These are phyloP conservation scores for Autographa pulchrina DNA, from an alignment of 2,888 invertebrate species.

Conservation along the genomic window DNA sequence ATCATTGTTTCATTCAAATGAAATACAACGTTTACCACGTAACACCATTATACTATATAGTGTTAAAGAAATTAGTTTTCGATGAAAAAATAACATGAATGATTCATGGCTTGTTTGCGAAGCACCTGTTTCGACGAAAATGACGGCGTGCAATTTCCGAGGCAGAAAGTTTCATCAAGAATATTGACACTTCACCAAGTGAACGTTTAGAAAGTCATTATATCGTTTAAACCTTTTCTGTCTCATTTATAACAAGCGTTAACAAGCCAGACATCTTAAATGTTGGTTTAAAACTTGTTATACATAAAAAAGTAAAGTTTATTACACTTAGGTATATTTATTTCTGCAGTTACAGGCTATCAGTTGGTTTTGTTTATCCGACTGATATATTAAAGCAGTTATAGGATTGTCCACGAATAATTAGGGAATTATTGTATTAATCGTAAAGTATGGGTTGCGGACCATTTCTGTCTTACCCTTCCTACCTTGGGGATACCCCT, in stretches of 20 bases:
- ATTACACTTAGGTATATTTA: too few relatives aligned
- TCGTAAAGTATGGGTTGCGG: neutral
- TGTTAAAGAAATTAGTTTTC: neutral
- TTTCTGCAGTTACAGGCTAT: too few relatives aligned
- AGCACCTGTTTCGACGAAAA: slow-evolving; percentile 39
- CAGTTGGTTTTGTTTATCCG: neutral
- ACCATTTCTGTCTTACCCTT: neutral
- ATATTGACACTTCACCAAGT: slow-evolving; percentile 68
- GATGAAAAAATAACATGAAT: slow-evolving; percentile 13
- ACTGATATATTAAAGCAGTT: neutral
- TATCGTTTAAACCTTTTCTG: slow-evolving; percentile 52
- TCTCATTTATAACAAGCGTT: slow-evolving; percentile 2
- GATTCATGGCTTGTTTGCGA: slow-evolving; percentile 23
- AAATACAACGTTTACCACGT: neutral
- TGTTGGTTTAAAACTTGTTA: neutral
- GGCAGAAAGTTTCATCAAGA: slow-evolving; percentile 59
- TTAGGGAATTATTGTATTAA: neutral
- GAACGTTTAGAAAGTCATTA: slow-evolving; percentile 64
- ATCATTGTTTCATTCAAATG: neutral
- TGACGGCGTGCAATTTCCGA: slow-evolving; percentile 51
- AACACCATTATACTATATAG: neutral
- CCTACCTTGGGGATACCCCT: slow-evolving; percentile 1
- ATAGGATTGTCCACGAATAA: neutral
- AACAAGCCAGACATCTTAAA: too few relatives aligned
- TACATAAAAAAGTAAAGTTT: too few relatives aligned